Conservation (phyloP, 1,140 invertebrate species). For the Melanaphis sacchari region DNA sequence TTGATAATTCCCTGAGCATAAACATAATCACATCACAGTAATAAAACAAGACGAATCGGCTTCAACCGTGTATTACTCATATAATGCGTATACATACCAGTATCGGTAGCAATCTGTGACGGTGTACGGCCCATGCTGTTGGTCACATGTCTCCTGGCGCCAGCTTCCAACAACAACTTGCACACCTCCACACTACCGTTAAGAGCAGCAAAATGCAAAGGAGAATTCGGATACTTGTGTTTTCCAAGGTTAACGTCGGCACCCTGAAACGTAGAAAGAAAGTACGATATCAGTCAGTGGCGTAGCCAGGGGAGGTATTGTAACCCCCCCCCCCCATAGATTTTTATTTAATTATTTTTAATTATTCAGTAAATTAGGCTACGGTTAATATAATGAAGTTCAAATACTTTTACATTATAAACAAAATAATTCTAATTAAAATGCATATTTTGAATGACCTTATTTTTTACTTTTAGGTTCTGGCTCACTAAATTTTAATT, state of each 20-base stretch:
- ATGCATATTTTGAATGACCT: no score
- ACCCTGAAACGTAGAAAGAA: conserved; percentile 71
- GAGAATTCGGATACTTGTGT: conserved; percentile 92
- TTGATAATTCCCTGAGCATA: conserved; percentile 76
- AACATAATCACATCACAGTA: not conserved
- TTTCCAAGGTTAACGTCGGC: conserved; percentile 91
- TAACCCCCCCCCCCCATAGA: no score
- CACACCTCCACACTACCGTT: conserved; percentile 89
- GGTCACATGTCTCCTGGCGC: conserved; percentile 79
- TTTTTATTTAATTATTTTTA: no score
- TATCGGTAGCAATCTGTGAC: conserved; percentile 96
- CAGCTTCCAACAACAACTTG: conserved; percentile 81
- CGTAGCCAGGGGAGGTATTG: no score
- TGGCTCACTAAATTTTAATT: no score
- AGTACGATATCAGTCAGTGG: no score
- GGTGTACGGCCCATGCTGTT: conserved; percentile 92
- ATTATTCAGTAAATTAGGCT: no score
- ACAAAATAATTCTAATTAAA: no score
- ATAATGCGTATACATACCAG: conserved; percentile 69
- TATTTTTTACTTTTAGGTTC: no score
- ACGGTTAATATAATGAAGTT: no score
- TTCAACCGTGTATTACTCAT: not conserved
- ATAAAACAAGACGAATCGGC: no score
- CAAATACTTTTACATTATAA: no score
- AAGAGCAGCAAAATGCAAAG: conserved; percentile 95